A percentile compares a stretch with the other conserved stretches of the same genome.
Conservation (phyloP, 1,140 invertebrate species). For the Popillia japonica region DNA sequence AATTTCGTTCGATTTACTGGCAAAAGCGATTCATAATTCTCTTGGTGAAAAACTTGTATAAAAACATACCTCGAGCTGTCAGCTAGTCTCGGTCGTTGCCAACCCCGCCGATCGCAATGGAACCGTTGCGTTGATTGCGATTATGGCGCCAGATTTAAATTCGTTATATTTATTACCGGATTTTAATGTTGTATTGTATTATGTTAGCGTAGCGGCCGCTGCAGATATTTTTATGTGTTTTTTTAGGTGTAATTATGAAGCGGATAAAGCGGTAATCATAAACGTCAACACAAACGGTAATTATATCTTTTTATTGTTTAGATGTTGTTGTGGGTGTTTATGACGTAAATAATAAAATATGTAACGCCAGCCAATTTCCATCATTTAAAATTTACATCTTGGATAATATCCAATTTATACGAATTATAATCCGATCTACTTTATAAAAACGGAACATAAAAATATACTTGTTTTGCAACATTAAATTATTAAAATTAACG, state of each 20-base stretch:
- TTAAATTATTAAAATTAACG: too few species aligned
- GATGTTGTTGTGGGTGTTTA: not conserved
- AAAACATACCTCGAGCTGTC: constrained; percentile 38
- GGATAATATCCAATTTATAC: not conserved
- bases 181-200: not conserved
- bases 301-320: not conserved
- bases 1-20: constrained; percentile 33
- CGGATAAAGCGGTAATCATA: not conserved
- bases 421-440: too few species aligned
- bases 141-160: not conserved
- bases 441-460: too few species aligned
- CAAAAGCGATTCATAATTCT: constrained; percentile 38
- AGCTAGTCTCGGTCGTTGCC: constrained; percentile 11
- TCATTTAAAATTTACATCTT: constrained; percentile 7
- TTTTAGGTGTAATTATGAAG: not conserved
- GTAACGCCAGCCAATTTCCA: not conserved
- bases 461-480: too few species aligned
- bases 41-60: constrained; percentile 37
- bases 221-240: too few species aligned
- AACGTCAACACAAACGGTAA: not conserved
- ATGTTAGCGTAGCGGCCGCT: too few species aligned
- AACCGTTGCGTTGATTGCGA: not conserved
- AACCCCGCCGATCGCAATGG: not conserved
- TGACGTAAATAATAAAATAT: not conserved
- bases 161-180: not conserved